phyloP scores from a whole-genome alignment of 1,140 invertebrate genomes.

The Acyrthosiphon pisum region DNA sequence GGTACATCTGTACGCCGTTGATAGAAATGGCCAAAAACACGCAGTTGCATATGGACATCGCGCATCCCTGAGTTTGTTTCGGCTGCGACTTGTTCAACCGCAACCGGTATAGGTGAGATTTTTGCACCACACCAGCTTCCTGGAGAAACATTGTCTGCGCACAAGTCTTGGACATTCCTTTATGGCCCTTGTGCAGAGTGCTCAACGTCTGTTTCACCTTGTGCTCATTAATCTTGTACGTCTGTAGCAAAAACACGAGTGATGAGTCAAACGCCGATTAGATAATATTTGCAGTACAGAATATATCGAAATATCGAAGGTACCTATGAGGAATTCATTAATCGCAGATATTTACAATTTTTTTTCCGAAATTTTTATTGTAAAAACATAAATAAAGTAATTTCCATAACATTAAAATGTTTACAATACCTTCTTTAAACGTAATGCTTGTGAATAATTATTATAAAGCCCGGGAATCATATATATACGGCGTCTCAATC shows the following conservation, averaged over 20 bases:
- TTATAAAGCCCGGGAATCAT: too few relatives aligned
- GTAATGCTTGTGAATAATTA: too few relatives aligned
- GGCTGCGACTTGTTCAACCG: constrained; percentile 82
- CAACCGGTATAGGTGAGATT: constrained; percentile 89
- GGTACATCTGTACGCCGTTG: constrained; percentile 83
- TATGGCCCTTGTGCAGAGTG: constrained; percentile 75
- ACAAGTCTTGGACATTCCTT: constrained; percentile 75
- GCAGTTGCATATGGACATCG: constrained; percentile 27
- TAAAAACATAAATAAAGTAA: too few relatives aligned
- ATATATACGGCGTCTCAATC: too few relatives aligned
- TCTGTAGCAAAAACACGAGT: constrained; percentile 61
- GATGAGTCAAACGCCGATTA: neutral
- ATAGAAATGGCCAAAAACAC: constrained; percentile 84
- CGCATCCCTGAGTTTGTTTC: constrained; percentile 68
- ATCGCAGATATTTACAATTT: neutral
- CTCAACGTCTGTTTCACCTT: constrained; percentile 69
- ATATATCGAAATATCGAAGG: neutral
- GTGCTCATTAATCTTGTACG: constrained; percentile 64
- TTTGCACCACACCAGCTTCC: constrained; percentile 84
- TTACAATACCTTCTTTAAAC: too few relatives aligned
- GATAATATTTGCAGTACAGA: neutral
- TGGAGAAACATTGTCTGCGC: constrained; percentile 86
- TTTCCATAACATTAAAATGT: too few relatives aligned
- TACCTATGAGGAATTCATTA: neutral
- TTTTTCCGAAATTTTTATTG: too few relatives aligned